A percentile compares a stretch with the other conserved stretches of the same genome.
These are phyloP conservation scores for Drosophila auraria DNA, from an alignment of 1,140 invertebrate species.

Conservation along the genomic window DNA sequence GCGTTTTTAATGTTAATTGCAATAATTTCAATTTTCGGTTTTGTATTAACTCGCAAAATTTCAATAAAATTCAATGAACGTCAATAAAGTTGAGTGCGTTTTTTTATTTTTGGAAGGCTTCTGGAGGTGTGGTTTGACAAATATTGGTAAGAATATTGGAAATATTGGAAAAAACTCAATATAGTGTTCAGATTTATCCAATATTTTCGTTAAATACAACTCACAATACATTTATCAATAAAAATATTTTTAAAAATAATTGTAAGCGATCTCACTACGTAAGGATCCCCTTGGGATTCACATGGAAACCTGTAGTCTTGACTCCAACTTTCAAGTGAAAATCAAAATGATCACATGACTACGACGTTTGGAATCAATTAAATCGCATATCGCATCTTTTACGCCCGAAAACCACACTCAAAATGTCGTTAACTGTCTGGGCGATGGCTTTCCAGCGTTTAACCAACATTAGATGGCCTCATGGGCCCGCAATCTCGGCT, in stretches of 20 bases:
- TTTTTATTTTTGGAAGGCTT: neutral
- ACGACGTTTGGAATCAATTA: slow-evolving; percentile 31
- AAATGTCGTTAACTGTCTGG: slow-evolving; percentile 20
- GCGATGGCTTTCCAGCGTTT: slow-evolving; percentile 19
- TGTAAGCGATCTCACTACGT: neutral
- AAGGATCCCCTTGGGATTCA: slow-evolving; percentile 27
- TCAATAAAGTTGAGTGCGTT: slow-evolving; percentile 40
- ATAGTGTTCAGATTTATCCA: neutral
- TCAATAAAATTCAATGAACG: slow-evolving; percentile 82
- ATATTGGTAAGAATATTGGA: neutral
- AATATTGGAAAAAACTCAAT: neutral
- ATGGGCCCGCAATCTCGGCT: slow-evolving; percentile 48
- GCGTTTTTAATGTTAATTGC: slow-evolving; percentile 78
- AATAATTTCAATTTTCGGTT: slow-evolving; percentile 75
- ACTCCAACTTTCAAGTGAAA: slow-evolving; percentile 19
- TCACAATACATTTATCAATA: neutral
- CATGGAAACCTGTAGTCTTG: slow-evolving; percentile 1
- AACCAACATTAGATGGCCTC: slow-evolving; percentile 43
- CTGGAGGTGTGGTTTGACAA: neutral
- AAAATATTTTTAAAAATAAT: too few species aligned
- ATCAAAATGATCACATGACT: slow-evolving; percentile 18
- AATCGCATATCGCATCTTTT: slow-evolving; percentile 21
- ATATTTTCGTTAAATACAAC: neutral
- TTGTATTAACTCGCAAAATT: slow-evolving; percentile 81
- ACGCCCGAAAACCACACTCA: slow-evolving; percentile 25